Conservation (phyloP, 2,113 vertebrate genomes). For the human (Homo sapiens) region DNA sequence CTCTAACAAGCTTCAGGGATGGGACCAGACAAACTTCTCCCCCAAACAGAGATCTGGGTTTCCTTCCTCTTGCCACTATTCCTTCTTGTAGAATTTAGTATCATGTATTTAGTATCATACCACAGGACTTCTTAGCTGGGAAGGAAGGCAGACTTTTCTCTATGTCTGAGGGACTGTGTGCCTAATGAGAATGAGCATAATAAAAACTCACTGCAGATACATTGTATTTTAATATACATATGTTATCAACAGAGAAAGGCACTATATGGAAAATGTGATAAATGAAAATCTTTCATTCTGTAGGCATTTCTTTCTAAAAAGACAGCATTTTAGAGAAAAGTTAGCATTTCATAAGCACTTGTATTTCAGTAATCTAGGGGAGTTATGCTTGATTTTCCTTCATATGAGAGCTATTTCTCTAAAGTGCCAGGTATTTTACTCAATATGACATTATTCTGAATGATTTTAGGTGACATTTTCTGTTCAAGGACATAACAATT, state of each 20-base stretch:
- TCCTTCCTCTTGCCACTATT: not conserved
- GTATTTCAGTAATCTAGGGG: not conserved
- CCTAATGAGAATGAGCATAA: not conserved
- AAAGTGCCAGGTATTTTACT: slow-evolving; percentile 40
- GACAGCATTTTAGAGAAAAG: not conserved
- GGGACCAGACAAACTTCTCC: not conserved
- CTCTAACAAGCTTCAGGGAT: not conserved
- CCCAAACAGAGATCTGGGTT: not conserved
- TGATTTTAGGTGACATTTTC: slow-evolving; percentile 7
- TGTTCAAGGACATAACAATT: slow-evolving; percentile 6
- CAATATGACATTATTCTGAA: not conserved
- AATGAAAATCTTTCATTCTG: not conserved
- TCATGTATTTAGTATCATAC: slow-evolving; percentile 26
- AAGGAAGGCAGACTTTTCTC: slow-evolving; percentile 10
- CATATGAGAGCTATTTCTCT: not conserved
- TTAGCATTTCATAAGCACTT: not conserved
- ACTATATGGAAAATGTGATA: not conserved
- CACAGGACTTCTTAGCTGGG: not conserved
- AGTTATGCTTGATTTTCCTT: not conserved
- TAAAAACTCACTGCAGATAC: not conserved
- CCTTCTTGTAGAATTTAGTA: not conserved
- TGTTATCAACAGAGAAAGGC: not conserved
- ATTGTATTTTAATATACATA: not conserved
- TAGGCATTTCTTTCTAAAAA: not conserved
- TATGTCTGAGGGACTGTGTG: not conserved